Evolutionary conservation across 2,113 vertebrate genomes (phyloP).

Genomic region (Cynoglossus semilaevis): DNA sequence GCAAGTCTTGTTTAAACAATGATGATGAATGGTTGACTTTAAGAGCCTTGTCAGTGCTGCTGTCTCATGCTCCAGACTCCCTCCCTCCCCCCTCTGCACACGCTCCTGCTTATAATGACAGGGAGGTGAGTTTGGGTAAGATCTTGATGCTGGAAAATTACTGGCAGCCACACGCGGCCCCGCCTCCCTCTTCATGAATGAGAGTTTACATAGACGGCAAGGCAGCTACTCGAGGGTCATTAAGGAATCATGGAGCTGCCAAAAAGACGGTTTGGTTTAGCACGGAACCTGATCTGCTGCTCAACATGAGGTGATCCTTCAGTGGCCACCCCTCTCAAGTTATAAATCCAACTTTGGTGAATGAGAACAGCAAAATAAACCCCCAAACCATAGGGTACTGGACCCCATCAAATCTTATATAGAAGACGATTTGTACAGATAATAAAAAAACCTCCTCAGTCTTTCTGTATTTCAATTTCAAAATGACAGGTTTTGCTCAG

Average conservation of each 20-base stretch:
- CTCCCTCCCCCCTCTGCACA: slow-evolving; percentile 5
- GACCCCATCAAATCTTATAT: background rate
- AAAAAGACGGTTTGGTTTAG: slow-evolving; percentile 8
- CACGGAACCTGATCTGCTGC: background rate
- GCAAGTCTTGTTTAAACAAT: too few species aligned
- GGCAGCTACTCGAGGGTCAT: slow-evolving; percentile 41
- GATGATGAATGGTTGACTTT: background rate
- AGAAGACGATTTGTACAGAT: too few species aligned
- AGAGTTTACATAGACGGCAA: slow-evolving; percentile 59
- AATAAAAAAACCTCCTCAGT: too few species aligned
- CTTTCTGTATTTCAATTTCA: too few species aligned
- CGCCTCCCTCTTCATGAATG: slow-evolving; percentile 55
- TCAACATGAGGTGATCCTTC: background rate
- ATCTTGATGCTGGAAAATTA: slow-evolving; percentile 59
- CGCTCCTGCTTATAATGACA: slow-evolving; percentile 37
- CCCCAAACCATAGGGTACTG: too few species aligned
- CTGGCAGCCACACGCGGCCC: slow-evolving; percentile 36
- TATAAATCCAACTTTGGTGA: background rate
- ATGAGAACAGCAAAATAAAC: background rate
- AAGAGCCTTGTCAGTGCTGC: background rate
- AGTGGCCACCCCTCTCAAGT: background rate
- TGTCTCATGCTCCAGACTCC: slow-evolving; percentile 15
- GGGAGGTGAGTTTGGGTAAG: slow-evolving; percentile 47
- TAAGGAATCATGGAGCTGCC: slow-evolving; percentile 31
- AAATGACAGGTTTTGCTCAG: too few species aligned